A percentile compares a stretch with the other conserved stretches of the same genome.
phyloP scores from a whole-genome alignment of 2,113 vertebrate species.

The Protomyctophum bolini region DNA sequence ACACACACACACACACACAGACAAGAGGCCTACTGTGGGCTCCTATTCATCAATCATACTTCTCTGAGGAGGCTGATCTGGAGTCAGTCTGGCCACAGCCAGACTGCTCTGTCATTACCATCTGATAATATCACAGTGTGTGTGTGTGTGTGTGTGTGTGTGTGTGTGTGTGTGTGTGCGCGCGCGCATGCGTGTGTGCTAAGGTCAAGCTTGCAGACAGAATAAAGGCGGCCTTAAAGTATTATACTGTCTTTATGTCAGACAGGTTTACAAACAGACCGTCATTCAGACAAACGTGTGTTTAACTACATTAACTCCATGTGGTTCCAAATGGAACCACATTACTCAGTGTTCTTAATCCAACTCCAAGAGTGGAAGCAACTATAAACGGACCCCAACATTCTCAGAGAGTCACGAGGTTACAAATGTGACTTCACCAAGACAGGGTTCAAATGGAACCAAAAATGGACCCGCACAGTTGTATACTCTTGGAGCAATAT shows the following conservation, averaged over 20 bases:
- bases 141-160: conserved; percentile 33
- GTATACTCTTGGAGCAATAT: no score
- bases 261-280: conserved; percentile 15
- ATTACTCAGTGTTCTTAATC: no score
- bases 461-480: no score
- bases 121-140: conserved; percentile 52
- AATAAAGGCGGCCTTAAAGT: neutral
- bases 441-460: no score
- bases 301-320: no score
- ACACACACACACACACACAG: conserved; percentile 24
- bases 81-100: conserved; percentile 64
- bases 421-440: no score
- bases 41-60: conserved; percentile 68
- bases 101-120: conserved; percentile 64
- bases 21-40: conserved; percentile 49
- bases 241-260: conserved; percentile 10
- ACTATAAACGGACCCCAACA: no score
- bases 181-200: conserved; percentile 36
- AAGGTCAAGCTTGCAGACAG: conserved; percentile 23
- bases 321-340: no score
- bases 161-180: conserved; percentile 38
- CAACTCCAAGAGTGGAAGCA: no score
- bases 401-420: no score
- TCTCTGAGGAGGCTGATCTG: conserved; percentile 54
- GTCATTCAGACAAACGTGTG: neutral